Base-by-base conservation (phyloP, 2,113 vertebrate species). In the Anhinga rufa region DNA sequence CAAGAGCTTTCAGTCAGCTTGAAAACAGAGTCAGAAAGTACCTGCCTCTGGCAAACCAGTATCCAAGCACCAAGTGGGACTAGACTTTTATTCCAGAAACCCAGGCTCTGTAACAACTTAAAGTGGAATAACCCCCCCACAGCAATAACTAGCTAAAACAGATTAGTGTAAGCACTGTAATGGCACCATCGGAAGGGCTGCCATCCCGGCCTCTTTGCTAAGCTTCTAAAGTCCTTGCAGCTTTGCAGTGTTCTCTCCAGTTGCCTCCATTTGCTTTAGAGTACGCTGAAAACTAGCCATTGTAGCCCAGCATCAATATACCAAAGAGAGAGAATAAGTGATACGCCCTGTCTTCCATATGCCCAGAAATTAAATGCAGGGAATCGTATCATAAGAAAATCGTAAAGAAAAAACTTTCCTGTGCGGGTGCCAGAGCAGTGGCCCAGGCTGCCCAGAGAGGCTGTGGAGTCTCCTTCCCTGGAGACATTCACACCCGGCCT, bases 321-420 rank as follows among this genome's bases (percentile, higher is more conserved):
- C 29, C 26, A 21, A 25, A 46, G 20, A 51, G 16, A 25, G 15
- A 44, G 32, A 34, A 2, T 8, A 26, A 75, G 40, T 11, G 54
- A 69, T 7, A 16, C 0, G 11, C 19, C 3, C 16, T 11, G 9
- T 34, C n/a, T 13, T 40, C 52, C 1, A 1, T 28, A 61, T 3
- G 2, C 31, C 61, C 28, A 31, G 68, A 57, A 69, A 46, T 31
- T 44, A 46, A 29, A 22, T 2, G 10, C 36, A 92, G 29, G 49
- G 22, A 82, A 77, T 46, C 1, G 0, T 14, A 40, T 40, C 38
- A 10, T 40, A 40, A 40, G 38, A 40, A 40, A 40, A 40, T 40
- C 10, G 38, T 40, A 40, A 40, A 40, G 38, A 40, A 40, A 40
- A 40, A 40, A 40, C 38, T 40, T 40, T 40, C 38, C 9, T 40